These are phyloP conservation scores for Pelecanoides urinatrix DNA, from an alignment of 2,113 vertebrate species.

Conservation along the genomic window DNA sequence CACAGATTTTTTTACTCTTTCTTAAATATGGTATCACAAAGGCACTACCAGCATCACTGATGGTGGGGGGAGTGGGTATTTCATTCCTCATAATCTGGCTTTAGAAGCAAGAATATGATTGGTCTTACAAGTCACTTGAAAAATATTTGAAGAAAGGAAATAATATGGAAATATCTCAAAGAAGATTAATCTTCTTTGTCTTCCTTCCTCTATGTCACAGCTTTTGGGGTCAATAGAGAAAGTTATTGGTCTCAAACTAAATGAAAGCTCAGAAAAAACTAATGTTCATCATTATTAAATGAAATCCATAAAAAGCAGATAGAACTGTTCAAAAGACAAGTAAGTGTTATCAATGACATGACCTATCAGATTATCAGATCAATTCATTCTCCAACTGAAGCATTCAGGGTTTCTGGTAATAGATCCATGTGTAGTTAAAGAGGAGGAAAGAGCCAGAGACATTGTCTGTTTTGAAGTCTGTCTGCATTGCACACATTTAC, in stretches of 20 bases:
- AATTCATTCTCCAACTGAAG: not conserved
- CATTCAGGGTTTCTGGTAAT: not conserved
- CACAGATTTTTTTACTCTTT: not conserved
- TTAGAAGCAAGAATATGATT: not conserved
- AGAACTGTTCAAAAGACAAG: not conserved
- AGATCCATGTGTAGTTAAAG: not conserved
- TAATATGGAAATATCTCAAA: not conserved
- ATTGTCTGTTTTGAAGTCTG: not conserved
- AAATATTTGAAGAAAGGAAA: not conserved
- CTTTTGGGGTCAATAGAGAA: not conserved
- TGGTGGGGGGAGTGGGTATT: not conserved
- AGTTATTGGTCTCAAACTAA: not conserved
- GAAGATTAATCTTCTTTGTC: not conserved
- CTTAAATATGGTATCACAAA: not conserved
- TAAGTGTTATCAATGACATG: not conserved
- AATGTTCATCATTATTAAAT: not conserved
- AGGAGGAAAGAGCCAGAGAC: not conserved
- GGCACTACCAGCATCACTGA: not conserved
- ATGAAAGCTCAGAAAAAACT: not conserved
- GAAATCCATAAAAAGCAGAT: not conserved
- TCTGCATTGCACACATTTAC: not conserved
- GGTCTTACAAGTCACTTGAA: not conserved
- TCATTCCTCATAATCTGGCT: not conserved
- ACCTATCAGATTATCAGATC: not conserved
- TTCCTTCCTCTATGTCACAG: not conserved